Conservation (phyloP, 2,888 invertebrate species). For the Prionchulus punctatus region DNA sequence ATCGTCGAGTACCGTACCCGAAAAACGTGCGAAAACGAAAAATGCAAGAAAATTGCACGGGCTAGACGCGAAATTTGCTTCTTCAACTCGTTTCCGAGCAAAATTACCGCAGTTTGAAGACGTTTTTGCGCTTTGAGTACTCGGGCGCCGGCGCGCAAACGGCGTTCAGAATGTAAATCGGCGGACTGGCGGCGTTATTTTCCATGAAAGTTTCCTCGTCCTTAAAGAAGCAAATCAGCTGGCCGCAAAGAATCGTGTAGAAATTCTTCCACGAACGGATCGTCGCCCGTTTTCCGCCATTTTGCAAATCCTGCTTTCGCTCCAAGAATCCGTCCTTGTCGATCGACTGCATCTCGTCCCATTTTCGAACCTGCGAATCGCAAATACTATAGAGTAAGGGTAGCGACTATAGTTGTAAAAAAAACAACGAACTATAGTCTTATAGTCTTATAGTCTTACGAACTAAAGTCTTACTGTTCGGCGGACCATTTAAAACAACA, state of each 20-base stretch:
- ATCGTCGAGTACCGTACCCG: too few species aligned
- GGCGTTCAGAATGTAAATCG: slow-evolving; percentile 46
- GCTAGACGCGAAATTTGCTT: too few species aligned
- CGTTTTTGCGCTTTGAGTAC: slow-evolving; percentile 84
- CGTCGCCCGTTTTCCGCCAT: slow-evolving; percentile 81
- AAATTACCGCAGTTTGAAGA: slow-evolving; percentile 43
- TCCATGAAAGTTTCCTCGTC: slow-evolving; percentile 69
- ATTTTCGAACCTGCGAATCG: slow-evolving; percentile 13
- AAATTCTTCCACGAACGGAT: slow-evolving; percentile 87
- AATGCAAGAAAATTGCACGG: too few species aligned
- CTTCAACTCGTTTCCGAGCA: background rate
- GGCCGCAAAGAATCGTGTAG: slow-evolving; percentile 87
- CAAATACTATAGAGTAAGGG: background rate
- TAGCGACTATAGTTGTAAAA: too few species aligned
- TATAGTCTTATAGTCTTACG: too few species aligned
- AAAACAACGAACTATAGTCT: too few species aligned
- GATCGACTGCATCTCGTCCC: slow-evolving; percentile 24
- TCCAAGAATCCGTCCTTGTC: slow-evolving; percentile 47
- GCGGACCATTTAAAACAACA: too few species aligned
- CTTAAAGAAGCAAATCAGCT: slow-evolving; percentile 80
- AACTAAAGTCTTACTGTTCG: too few species aligned
- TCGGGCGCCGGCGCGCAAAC: slow-evolving; percentile 70
- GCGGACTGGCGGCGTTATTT: slow-evolving; percentile 46
- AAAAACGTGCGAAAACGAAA: too few species aligned
- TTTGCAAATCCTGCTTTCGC: slow-evolving; percentile 79